phyloP scores from a whole-genome alignment of 2,113 vertebrate genomes.

The Ovis canadensis region DNA sequence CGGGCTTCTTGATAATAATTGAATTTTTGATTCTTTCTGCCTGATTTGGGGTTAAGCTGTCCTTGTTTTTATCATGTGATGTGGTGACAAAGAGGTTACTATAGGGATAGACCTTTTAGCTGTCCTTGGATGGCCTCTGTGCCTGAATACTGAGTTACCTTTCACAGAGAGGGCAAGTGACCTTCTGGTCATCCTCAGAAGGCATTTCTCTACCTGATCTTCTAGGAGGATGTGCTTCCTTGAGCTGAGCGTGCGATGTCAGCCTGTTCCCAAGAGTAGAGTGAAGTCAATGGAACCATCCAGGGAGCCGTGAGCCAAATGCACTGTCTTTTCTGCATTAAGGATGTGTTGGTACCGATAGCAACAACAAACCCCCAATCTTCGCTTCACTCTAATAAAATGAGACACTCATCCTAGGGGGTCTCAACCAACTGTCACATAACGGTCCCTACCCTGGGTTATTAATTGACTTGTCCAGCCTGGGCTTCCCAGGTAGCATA shows the following conservation, averaged over 20 bases:
- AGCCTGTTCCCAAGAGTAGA: not conserved
- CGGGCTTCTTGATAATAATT: not conserved
- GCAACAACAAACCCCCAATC: not conserved
- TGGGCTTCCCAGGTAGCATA: not conserved
- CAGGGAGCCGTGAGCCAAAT: not conserved
- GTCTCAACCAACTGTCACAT: not conserved
- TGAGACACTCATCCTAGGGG: rapidly evolving
- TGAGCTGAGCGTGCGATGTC: rapidly evolving
- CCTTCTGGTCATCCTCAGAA: no score
- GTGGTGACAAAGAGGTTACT: not conserved
- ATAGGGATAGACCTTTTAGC: not conserved
- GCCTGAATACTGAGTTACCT: not conserved
- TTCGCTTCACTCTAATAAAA: not conserved
- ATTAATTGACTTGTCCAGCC: not conserved
- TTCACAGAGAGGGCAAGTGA: not conserved
- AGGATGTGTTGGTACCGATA: not conserved
- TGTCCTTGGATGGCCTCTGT: not conserved
- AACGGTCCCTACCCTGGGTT: not conserved
- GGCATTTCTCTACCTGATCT: not conserved
- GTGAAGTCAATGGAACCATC: not conserved
- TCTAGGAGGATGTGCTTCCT: not conserved
- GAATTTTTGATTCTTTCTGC: not conserved
- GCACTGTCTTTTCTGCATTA: not conserved
- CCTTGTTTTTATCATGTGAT: not conserved
- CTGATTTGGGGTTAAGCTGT: not conserved